These are phyloP conservation scores for Lutjanus argentimaculatus DNA, from an alignment of 2,797 vertebrate species.

Conservation along the genomic window DNA sequence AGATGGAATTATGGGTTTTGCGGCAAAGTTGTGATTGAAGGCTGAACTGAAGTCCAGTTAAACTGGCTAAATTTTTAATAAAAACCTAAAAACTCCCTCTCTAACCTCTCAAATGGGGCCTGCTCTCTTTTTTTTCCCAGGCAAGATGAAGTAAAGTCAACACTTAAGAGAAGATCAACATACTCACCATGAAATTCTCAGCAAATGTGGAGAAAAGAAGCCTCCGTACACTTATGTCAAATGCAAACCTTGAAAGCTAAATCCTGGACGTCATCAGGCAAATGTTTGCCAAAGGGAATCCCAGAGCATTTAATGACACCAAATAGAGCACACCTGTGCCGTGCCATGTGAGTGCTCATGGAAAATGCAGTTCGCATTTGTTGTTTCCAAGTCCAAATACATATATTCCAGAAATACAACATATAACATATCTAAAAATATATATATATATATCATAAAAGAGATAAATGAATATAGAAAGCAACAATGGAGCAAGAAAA, in stretches of 20 bases:
- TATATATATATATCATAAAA: too few species aligned
- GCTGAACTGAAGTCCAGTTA: background rate
- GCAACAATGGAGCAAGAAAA: background rate
- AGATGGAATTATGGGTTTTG: background rate
- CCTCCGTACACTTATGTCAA: too few species aligned
- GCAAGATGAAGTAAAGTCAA: background rate
- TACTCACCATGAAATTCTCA: background rate
- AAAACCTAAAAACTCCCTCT: background rate
- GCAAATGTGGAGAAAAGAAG: background rate
- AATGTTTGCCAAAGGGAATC: conserved; percentile 10
- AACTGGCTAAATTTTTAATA: background rate
- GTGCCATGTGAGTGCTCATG: conserved; percentile 13
- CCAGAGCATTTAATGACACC: background rate
- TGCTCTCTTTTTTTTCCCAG: background rate
- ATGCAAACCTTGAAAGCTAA: fast-evolving
- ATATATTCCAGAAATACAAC: too few species aligned
- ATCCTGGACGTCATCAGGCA: background rate
- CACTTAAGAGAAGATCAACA: background rate
- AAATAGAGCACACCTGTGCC: background rate
- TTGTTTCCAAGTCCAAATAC: background rate
- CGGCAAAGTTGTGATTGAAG: background rate
- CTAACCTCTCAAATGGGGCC: background rate
- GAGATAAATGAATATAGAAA: background rate
- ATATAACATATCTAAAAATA: too few species aligned
- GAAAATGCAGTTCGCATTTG: conserved; percentile 25